These are phyloP conservation scores for Rhincodon typus DNA, from an alignment of 2,797 vertebrate species.

Conservation along the genomic window DNA sequence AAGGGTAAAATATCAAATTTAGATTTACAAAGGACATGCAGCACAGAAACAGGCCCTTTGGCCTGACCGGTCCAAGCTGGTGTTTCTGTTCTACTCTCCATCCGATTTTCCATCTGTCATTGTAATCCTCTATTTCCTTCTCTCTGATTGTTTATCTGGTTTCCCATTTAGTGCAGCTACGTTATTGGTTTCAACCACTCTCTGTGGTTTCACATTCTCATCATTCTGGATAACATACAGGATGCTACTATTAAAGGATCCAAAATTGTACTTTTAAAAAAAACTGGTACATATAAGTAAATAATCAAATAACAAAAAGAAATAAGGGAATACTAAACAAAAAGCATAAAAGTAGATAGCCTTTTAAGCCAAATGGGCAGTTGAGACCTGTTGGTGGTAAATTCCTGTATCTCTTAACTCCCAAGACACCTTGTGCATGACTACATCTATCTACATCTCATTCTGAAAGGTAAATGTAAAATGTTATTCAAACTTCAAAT, in stretches of 20 bases:
- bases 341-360: too few relatives aligned
- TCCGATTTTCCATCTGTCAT: not conserved
- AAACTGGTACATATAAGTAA: not conserved
- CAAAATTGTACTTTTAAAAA: not conserved
- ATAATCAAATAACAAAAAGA: not conserved
- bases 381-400: not conserved
- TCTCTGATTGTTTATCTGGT: not conserved
- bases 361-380: not conserved
- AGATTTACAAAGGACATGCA: not conserved
- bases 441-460: not conserved
- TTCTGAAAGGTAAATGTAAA: not conserved
- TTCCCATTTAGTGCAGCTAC: not conserved
- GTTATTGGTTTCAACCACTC: not conserved
- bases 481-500: not conserved
- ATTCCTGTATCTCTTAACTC: not conserved
- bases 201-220: not conserved
- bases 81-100: not conserved
- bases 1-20: not conserved
- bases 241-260: not conserved
- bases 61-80: not conserved
- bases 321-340: too few relatives aligned
- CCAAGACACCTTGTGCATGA: not conserved
- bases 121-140: not conserved
- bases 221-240: not conserved
- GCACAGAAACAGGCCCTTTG: not conserved